These are phyloP conservation scores for Lithophane ornitopus DNA, from an alignment of 2,888 invertebrate species.

Conservation along the genomic window DNA sequence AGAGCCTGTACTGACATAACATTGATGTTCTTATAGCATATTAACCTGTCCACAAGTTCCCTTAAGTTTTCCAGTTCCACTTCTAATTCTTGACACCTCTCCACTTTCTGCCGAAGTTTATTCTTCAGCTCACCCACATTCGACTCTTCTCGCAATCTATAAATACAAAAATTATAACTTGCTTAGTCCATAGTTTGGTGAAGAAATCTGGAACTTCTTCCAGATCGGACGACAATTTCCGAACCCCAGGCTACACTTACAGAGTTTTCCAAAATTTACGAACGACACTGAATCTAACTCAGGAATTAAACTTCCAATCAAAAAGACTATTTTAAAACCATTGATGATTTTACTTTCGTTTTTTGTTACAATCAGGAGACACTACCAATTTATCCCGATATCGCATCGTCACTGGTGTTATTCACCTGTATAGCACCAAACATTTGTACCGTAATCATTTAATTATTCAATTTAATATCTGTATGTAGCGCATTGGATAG, in stretches of 20 bases:
- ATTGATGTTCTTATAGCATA: background rate
- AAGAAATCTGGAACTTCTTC: background rate
- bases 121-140: slow-evolving; percentile 85
- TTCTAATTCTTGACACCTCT: slow-evolving; percentile 86
- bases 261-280: background rate
- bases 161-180: background rate
- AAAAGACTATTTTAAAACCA: no score
- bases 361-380: no score
- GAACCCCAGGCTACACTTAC: background rate
- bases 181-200: background rate
- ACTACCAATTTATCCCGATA: no score
- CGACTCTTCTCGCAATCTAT: slow-evolving; percentile 84
- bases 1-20: background rate
- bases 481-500: no score
- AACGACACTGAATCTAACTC: background rate
- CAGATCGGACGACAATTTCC: background rate
- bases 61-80: slow-evolving; percentile 85
- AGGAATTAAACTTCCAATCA: no score
- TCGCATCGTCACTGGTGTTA: no score
- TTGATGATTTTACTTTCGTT: no score
- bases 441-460: no score
- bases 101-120: slow-evolving; percentile 83
- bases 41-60: slow-evolving; percentile 85
- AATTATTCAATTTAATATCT: no score
- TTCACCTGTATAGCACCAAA: no score